Evolutionary conservation across 2,113 vertebrate genomes (phyloP), one percentile per base, ranked within the genome.

Genomic region (Thunnus maccoyii): DNA sequence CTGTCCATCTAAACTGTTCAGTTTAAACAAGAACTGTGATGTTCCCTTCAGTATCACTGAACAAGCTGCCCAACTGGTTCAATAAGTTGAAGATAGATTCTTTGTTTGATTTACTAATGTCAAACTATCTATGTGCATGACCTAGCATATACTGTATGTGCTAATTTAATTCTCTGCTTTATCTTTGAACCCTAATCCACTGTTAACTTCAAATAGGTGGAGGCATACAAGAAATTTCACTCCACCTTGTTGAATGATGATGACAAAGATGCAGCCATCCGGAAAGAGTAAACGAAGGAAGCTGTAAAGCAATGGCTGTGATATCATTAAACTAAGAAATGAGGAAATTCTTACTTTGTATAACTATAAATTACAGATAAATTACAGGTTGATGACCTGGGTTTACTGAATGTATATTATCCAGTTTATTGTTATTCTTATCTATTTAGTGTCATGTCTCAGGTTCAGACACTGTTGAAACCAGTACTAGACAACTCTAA

Each of bases 1-100:
- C 25, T 46, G 66, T 68, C 74, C 25, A 12, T 69, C 52, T 16
- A 0, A 17, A 51, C 2, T 44, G 17, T 57, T 48, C 41, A 20
- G 32, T 77, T 58, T 58, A 74, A 68, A 58, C 44, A 51, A 51
- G 44, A 68, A 58, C 58, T 52, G 20, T 30, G 27, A 78, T 51
- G 30, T 56, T 87, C 5, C 46, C 44, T 11, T 58, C 30, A 9
- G 9, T 72, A 62, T 68, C 17, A 58, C 62, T 1, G 17, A 78
- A 41, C 52, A 17, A 47, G 7, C 46, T 51, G 67, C 55, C 13
- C 8, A 30, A 47, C 20, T 16, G 57, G 8, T 27, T 68, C 25
- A 14, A n/a, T 62, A 16, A 46, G 32, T 61, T 36, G 18, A 3
- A 41, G 66, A 71, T 2, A 50, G 3, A 20, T 25, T 3, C 1